Evolutionary conservation across 2,888 invertebrate species (phyloP), one percentile per base, ranked within the genome.

Genomic region (Zootermopsis nevadensis): DNA sequence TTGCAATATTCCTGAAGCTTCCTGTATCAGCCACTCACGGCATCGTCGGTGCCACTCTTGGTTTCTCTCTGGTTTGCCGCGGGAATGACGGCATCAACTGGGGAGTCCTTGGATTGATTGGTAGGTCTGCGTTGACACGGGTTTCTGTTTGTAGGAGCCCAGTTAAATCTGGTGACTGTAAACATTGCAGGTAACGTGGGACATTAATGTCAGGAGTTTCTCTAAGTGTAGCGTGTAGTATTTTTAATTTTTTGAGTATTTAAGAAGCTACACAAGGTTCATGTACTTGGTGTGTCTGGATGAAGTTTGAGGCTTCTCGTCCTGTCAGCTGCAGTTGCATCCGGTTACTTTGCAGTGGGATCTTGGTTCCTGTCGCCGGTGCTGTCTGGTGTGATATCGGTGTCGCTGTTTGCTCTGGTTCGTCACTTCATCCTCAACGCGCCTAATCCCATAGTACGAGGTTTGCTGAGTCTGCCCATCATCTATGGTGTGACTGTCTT

Each of bases 11-110:
- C 87, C 91, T 99, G 85, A 95, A 97, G 88, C 92, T 99, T 88
- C 99, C 99, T 7, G 98, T 99, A 83, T 99, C 99, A n/a, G 99
- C 99, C 60, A 99, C 99, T 1, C 99, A 99, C 91, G 98, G 98
- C 87, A 99, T 99, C 88, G 99, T 99, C 72, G 99, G 99, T 38
- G 98, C 99, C 67, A 98, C 99, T 1, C 95, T 99, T 84, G 99
- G 99, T 22, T 99, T 99, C 90, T 97, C 98, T 72, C 92, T 99
- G 85, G 97, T 98, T 3, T 96, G 97, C 79, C 93, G 96, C 87
- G 99, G 99, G 53, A 92, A 95, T 3, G 90, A 93, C 76, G 97
- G 97, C 4, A 93, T 99, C 60, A 93, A 95, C 86, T 98, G 97
- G 97, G 90, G 91, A 19, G 96, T 95, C 60, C 92, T 98, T 82